These are phyloP conservation scores for Drosophila stalkeri DNA, from an alignment of 2,888 invertebrate genomes.

Conservation along the genomic window DNA sequence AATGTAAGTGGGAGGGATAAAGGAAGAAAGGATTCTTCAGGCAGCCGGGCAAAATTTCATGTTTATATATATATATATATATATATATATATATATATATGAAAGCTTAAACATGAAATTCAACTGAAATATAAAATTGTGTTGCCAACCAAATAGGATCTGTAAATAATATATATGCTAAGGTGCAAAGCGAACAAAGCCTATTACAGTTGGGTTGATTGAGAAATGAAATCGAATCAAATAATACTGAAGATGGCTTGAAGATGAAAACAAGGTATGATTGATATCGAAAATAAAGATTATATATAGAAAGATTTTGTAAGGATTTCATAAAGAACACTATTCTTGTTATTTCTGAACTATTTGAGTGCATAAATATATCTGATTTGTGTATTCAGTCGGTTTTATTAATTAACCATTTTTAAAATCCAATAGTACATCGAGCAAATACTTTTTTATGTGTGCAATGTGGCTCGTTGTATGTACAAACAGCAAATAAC, in stretches of 20 bases:
- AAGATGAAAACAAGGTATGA: neutral
- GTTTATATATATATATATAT: neutral
- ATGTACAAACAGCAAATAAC: neutral
- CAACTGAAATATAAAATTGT: constrained; percentile 15
- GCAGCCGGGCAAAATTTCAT: constrained; percentile 18
- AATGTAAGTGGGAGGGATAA: constrained; percentile 57
- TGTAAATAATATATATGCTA: constrained; percentile 44
- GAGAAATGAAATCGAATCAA: neutral
- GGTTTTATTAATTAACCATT: too few species aligned
- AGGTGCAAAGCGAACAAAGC: constrained; percentile 21
- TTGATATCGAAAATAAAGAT: neutral
- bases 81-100: constrained; percentile 1
- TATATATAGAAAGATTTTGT: neutral
- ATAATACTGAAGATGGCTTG: neutral
- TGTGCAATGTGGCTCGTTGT: neutral
- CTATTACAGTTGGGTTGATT: neutral
- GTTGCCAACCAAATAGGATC: constrained; percentile 12
- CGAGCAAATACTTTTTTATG: neutral
- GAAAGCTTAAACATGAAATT: constrained; percentile 23
- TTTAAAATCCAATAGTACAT: neutral
- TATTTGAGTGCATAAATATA: too few species aligned
- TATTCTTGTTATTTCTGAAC: neutral
- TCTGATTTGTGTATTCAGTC: too few species aligned
- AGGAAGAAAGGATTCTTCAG: constrained; percentile 50
- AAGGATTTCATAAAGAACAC: neutral